phyloP scores from a whole-genome alignment of 2,888 invertebrate species.

The Hyppa rectilinea region DNA sequence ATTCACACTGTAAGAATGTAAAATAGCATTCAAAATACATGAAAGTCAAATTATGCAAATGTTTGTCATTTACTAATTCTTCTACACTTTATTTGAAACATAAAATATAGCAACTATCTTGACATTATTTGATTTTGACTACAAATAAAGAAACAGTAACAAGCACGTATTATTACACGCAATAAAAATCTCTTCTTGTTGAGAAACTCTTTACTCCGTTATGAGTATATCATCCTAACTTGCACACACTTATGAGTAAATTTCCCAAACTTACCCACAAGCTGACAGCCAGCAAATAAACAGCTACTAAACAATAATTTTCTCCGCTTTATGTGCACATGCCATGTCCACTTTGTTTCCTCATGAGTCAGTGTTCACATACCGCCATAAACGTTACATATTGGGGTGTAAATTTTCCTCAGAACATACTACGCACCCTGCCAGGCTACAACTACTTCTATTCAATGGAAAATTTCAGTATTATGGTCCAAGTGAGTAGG shows the following conservation, averaged over 20 bases:
- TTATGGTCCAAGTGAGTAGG: conserved; percentile 49
- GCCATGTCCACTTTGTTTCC: conserved; percentile 47
- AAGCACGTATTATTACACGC: not conserved
- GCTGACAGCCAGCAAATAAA: conserved; percentile 51
- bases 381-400: conserved; percentile 42
- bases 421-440: conserved; percentile 27
- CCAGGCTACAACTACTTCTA: conserved; percentile 35
- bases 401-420: conserved; percentile 44
- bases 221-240: conserved; percentile 24
- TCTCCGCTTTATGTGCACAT: conserved; percentile 36
- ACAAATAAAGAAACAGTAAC: not conserved
- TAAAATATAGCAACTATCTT: not conserved
- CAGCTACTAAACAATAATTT: conserved; percentile 50
- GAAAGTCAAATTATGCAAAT: conserved; percentile 1
- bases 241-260: conserved; percentile 30
- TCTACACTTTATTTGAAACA: not conserved
- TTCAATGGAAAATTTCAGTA: conserved; percentile 48
- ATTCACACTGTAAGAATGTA: conserved; percentile 1
- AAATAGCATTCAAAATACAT: not conserved
- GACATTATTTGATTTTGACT: not conserved
- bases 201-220: conserved; percentile 18
- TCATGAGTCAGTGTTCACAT: conserved; percentile 37
- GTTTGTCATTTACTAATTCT: not conserved
- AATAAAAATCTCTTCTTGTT: conserved; percentile 16
- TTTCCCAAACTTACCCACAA: conserved; percentile 30